Evolutionary conservation across 1,140 invertebrate genomes (phyloP).

Genomic region (Trachymyrmex septentrionalis): DNA sequence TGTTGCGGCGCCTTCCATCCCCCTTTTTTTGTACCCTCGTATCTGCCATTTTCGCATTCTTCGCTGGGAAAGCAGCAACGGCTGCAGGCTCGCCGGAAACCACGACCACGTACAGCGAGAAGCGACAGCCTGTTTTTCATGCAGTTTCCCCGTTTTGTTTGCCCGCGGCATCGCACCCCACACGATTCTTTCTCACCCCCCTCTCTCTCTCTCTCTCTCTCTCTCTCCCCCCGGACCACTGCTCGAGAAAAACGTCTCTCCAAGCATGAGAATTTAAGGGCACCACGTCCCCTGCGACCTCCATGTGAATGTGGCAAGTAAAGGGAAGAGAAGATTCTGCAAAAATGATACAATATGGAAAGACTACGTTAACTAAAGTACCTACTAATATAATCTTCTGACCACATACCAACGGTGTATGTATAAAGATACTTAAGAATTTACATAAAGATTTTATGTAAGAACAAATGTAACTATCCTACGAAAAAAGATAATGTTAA

Average conservation of each 20-base stretch:
- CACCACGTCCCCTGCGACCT: slow-evolving; percentile 23
- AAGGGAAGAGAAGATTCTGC: neutral
- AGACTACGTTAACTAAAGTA: neutral
- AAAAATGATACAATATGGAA: neutral
- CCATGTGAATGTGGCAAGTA: slow-evolving; percentile 13
- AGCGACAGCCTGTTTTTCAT: slow-evolving; percentile 64
- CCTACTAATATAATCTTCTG: slow-evolving; percentile 6
- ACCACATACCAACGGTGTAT: neutral
- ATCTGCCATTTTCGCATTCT: slow-evolving; percentile 62
- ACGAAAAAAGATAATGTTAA: neutral
- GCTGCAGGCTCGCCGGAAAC: slow-evolving; percentile 60
- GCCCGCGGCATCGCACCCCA: slow-evolving; percentile 35
- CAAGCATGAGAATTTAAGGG: slow-evolving; percentile 56
- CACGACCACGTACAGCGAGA: slow-evolving; percentile 59
- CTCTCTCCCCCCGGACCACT: neutral
- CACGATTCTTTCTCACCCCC: slow-evolving; percentile 43
- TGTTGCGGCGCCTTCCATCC: slow-evolving; percentile 42
- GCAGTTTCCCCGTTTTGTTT: slow-evolving; percentile 62
- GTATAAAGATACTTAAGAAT: neutral
- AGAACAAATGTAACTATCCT: neutral
- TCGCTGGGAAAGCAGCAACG: slow-evolving; percentile 57
- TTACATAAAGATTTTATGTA: neutral
- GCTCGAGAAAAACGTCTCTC: slow-evolving; percentile 41
- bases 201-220: too few relatives aligned
- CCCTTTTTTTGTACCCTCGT: slow-evolving; percentile 12